Conservation (phyloP, 2,888 invertebrate genomes). For the Coenonympha arcania region DNA sequence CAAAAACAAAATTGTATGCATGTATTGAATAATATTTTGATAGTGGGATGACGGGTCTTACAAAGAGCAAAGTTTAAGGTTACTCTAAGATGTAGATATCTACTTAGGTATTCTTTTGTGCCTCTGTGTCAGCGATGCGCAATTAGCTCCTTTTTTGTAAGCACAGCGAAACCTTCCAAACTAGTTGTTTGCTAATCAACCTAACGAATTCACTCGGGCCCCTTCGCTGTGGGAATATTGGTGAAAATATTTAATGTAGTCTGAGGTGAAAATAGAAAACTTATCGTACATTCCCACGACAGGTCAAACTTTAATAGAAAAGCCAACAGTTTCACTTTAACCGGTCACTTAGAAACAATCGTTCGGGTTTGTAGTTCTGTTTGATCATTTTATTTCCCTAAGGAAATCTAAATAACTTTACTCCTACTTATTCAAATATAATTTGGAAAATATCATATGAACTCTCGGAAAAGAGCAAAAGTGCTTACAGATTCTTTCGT, state of each 20-base stretch:
- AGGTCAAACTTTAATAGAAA: constrained; percentile 20
- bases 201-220: constrained; percentile 8
- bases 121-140: constrained; percentile 1
- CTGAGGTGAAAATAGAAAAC: no score
- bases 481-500: no score
- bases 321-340: constrained; percentile 17
- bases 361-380: background rate
- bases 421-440: background rate
- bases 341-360: constrained; percentile 15
- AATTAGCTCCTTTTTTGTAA: constrained; percentile 6
- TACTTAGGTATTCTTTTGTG: background rate
- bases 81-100: background rate
- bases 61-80: constrained; percentile 19
- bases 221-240: constrained; percentile 7
- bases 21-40: constrained; percentile 6
- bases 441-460: no score
- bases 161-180: constrained; percentile 7
- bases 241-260: no score
- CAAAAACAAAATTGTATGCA: no score
- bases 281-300: constrained; percentile 17
- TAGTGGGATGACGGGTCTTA: constrained; percentile 4
- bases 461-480: no score
- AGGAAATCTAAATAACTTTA: background rate
- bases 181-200: constrained; percentile 11
- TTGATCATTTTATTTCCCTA: background rate